Evolutionary conservation across 2,113 vertebrate genomes (phyloP), one percentile per base, ranked within the genome.

Genomic region (Rhombomys opimus): DNA sequence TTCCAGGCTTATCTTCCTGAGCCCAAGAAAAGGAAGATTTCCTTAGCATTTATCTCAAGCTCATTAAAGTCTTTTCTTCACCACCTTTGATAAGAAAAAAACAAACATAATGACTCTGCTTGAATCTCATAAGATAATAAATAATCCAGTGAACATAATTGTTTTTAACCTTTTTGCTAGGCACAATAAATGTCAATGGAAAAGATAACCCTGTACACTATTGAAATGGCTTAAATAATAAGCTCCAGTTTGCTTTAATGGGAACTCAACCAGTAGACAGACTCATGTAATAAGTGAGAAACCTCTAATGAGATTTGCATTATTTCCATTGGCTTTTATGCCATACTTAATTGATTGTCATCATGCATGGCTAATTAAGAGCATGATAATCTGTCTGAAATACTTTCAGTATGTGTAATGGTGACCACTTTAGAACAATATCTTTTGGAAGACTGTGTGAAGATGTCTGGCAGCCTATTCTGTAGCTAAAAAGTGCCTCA

Each of bases 321-420:
- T 96, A 81, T 91, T 96, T 97, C 96, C 94, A 90, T 95, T 97
- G 94, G 95, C 91, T 98, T 98, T 98, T 97, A 97, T 92, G 96
- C 95, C 91, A 97, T 95, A 90, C 92, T 98, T 94, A 98, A 98
- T 97, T 77, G 96, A 98, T 98, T 98, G 88, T 93, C 93, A 98
- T 96, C 96, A 96, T 97, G 78, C 95, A 96, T 10, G 12, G 95
- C 96, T 98, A 98, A 98, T 98, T 98, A 97, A 89, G 81, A 98
- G 90, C 91, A 96, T 94, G 94, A 96, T 97, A 96, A 97, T 96
- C 94, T 97, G 96, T 97, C 65, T 95, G 77, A 97, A 86, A 84
- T 94, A 93, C 97, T 98, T 97, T 98, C 85, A 98, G 70, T 89
- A 87, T 97, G 75, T 97, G 73, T 95, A 97, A 80, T 97, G 61